phyloP scores from a whole-genome alignment of 1,140 invertebrate species.

The Brachionus calyciflorus region DNA sequence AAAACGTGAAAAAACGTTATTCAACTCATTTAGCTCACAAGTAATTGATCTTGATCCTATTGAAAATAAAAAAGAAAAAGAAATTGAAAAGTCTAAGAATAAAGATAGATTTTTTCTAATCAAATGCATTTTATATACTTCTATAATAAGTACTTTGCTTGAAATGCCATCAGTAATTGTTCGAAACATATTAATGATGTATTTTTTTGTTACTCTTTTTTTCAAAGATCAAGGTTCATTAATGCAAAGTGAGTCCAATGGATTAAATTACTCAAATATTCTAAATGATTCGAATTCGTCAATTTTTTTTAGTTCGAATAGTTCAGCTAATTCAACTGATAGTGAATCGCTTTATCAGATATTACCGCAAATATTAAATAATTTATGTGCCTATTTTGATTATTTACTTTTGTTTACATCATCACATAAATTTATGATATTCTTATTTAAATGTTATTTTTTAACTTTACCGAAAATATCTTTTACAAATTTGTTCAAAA shows the following conservation, averaged over 20 bases:
- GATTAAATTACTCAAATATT: too few relatives aligned
- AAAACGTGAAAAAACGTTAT: neutral
- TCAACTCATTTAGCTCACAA: neutral
- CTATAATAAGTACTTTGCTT: slow-evolving; percentile 2
- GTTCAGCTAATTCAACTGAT: too few relatives aligned
- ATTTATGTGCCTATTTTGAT: slow-evolving; percentile 19
- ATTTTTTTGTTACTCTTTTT: neutral
- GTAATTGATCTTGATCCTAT: too few relatives aligned
- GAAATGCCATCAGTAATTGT: slow-evolving; percentile 27
- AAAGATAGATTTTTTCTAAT: slow-evolving; percentile 17
- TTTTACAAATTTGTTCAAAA: neutral
- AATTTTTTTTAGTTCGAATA: too few relatives aligned
- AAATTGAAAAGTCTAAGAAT: neutral
- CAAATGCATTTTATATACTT: neutral
- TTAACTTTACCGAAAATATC: neutral
- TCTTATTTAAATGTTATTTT: slow-evolving; percentile 44
- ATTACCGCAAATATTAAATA: slow-evolving; percentile 8
- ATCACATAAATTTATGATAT: slow-evolving; percentile 41
- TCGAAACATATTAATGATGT: slow-evolving; percentile 30
- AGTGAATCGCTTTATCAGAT: neutral
- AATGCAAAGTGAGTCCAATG: neutral
- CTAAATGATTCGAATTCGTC: too few relatives aligned
- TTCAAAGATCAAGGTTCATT: neutral
- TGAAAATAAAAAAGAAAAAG: too few relatives aligned
- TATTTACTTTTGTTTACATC: slow-evolving; percentile 30